Conservation (phyloP, 1,140 invertebrate species). For the Scaptomyza montana region DNA sequence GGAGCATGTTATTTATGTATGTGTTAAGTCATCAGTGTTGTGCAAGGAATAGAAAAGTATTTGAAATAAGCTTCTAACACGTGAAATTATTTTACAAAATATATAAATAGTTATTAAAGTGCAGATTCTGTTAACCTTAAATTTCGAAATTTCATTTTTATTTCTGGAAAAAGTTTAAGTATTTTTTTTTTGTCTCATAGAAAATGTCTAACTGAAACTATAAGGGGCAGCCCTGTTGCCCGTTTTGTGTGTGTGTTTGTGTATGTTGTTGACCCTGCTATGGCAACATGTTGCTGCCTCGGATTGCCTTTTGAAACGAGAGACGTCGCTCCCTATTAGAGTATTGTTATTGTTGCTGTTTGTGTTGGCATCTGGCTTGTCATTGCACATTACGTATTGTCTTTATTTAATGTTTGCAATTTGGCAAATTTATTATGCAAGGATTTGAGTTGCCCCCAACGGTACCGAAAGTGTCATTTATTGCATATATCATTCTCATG, state of each 20-base stretch:
- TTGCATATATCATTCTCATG: slow-evolving; percentile 71
- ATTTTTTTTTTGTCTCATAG: no score
- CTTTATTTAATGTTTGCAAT: slow-evolving; percentile 82
- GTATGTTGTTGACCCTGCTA: slow-evolving; percentile 41
- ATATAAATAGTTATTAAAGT: no score
- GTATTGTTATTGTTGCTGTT: slow-evolving; percentile 16
- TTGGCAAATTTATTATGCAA: slow-evolving; percentile 81
- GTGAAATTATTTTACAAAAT: not conserved
- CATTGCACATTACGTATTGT: slow-evolving; percentile 70
- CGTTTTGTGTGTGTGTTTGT: no score
- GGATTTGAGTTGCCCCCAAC: slow-evolving; percentile 68
- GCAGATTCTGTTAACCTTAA: no score
- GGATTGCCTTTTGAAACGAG: slow-evolving; percentile 33
- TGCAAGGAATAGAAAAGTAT: not conserved
- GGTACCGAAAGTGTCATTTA: slow-evolving; percentile 69
- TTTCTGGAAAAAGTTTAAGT: no score
- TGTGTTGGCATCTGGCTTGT: slow-evolving; percentile 53
- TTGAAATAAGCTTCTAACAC: not conserved
- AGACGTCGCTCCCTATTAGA: slow-evolving; percentile 13
- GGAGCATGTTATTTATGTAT: not conserved
- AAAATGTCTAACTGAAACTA: not conserved
- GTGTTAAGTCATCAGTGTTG: slow-evolving; percentile 30
- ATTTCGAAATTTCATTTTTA: no score
- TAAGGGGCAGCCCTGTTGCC: slow-evolving; percentile 11
- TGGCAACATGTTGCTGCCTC: slow-evolving; percentile 45